phyloP scores from a whole-genome alignment of 1,140 invertebrate genomes.

The Leptinotarsa defecta region DNA sequence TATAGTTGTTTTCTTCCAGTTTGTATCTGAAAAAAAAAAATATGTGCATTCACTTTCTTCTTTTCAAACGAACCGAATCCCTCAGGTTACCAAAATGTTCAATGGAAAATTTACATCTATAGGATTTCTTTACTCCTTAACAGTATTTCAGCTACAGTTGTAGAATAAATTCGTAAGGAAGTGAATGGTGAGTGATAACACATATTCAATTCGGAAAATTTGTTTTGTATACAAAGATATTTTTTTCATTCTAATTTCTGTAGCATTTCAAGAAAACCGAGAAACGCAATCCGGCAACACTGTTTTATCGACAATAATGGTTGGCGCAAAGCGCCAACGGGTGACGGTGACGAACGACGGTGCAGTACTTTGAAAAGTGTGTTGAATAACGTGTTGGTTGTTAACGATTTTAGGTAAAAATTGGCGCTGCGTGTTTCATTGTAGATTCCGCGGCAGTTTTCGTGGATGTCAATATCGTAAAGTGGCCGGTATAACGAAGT shows the following conservation, averaged over 20 bases:
- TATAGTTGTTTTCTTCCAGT: too few relatives aligned
- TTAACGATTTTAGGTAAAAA: neutral
- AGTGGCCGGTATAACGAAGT: neutral
- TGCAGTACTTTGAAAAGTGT: neutral
- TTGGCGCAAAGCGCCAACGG: neutral
- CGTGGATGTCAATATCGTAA: neutral
- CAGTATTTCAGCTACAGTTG: too few relatives aligned
- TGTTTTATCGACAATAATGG: neutral
- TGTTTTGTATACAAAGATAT: too few relatives aligned
- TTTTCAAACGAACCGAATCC: too few relatives aligned
- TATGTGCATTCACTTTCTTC: too few relatives aligned
- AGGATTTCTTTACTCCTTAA: too few relatives aligned
- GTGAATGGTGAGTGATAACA: too few relatives aligned
- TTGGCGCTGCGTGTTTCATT: neutral
- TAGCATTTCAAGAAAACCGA: neutral
- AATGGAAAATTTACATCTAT: too few relatives aligned
- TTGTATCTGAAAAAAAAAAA: too few relatives aligned
- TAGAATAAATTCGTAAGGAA: too few relatives aligned
- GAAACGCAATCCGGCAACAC: neutral
- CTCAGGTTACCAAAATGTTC: too few relatives aligned
- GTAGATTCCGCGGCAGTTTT: neutral
- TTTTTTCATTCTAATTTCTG: neutral
- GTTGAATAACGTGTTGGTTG: neutral
- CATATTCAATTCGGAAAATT: too few relatives aligned
- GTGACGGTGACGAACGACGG: neutral